phyloP scores from a whole-genome alignment of 2,888 invertebrate species.

The Tenthredo notha region DNA sequence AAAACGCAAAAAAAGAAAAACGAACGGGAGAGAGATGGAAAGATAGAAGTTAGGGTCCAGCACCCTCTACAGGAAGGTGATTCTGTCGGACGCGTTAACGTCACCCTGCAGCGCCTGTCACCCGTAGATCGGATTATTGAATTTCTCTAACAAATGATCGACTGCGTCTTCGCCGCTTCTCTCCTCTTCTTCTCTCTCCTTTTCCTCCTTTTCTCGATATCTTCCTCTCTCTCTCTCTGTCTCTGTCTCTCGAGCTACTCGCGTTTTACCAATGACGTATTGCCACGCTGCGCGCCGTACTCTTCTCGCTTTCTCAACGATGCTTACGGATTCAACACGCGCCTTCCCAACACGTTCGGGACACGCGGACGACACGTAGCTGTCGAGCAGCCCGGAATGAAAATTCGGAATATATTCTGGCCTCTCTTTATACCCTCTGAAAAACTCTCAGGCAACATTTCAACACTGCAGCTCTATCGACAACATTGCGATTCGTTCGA shows the following conservation, averaged over 20 bases:
- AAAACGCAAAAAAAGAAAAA: background rate
- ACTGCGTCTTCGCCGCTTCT: slow-evolving; percentile 56
- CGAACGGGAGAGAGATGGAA: background rate
- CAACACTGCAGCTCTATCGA: background rate
- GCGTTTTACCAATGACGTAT: slow-evolving; percentile 43
- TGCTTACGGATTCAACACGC: slow-evolving; percentile 37
- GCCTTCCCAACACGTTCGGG: slow-evolving; percentile 34
- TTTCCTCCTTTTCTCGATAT: background rate
- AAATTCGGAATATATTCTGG: slow-evolving; percentile 35
- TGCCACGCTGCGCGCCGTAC: background rate
- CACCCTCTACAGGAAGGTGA: slow-evolving; percentile 34
- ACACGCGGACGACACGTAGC: slow-evolving; percentile 43
- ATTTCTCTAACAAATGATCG: slow-evolving; percentile 72
- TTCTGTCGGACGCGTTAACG: slow-evolving; percentile 61
- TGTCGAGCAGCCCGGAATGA: slow-evolving; percentile 39
- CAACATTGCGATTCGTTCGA: background rate
- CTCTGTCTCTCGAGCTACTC: background rate
- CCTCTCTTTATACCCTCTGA: background rate
- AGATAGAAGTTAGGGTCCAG: background rate
- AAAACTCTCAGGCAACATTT: background rate
- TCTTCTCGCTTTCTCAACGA: slow-evolving; percentile 1
- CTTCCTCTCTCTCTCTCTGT: background rate
- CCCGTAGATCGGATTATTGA: slow-evolving; percentile 69
- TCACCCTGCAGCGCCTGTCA: slow-evolving; percentile 64
- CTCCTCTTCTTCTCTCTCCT: background rate